These are phyloP conservation scores for Bemisia tabaci DNA, from an alignment of 1,140 invertebrate genomes.

Conservation along the genomic window DNA sequence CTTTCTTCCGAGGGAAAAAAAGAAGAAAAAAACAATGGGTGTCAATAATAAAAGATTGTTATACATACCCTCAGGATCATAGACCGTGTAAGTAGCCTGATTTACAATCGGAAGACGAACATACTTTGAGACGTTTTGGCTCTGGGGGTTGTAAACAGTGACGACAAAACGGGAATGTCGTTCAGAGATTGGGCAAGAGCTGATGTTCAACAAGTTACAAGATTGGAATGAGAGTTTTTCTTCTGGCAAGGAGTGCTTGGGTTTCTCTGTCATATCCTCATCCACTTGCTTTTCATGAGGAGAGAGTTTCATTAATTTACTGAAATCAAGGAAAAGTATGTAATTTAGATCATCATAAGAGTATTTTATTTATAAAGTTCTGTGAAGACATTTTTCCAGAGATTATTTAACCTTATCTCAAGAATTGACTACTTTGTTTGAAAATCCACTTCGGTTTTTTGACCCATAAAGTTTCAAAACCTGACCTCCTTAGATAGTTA, in stretches of 20 bases:
- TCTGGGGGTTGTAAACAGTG: constrained; percentile 69
- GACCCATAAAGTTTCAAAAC: no score
- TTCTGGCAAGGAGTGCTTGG: neutral
- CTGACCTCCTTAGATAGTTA: no score
- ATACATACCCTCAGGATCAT: constrained; percentile 42
- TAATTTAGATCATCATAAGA: no score
- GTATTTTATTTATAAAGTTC: no score
- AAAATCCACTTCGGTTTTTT: no score
- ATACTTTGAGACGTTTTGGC: constrained; percentile 43
- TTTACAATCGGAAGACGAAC: constrained; percentile 55
- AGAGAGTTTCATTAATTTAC: constrained; percentile 21
- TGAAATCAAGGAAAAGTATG: constrained; percentile 15
- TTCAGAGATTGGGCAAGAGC: constrained; percentile 48
- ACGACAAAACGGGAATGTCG: constrained; percentile 44
- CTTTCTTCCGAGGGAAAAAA: no score
- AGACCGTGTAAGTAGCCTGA: constrained; percentile 39
- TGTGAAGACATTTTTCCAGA: no score
- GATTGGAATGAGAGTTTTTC: constrained; percentile 32
- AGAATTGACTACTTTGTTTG: no score
- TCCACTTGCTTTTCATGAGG: neutral
- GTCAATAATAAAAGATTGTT: no score
- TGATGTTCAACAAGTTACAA: constrained; percentile 51
- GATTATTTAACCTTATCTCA: no score
- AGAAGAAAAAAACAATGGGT: no score
- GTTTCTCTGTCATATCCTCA: neutral